Conservation (phyloP, 2,797 vertebrate species). For the Enteromius unitaeniatus region DNA sequence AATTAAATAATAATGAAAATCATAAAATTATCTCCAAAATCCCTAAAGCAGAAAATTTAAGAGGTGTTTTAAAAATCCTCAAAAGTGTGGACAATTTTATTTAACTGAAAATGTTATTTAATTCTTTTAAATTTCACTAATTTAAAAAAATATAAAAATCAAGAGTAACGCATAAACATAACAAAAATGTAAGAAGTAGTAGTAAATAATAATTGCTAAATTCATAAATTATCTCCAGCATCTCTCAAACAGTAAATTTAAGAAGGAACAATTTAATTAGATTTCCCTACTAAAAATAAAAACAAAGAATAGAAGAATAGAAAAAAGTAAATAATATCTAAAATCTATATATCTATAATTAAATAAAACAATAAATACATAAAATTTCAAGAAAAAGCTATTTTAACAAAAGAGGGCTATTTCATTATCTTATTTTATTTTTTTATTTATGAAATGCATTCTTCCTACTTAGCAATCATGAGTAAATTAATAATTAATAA, state of each 20-base stretch:
- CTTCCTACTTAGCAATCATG: neutral
- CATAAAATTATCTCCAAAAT: neutral
- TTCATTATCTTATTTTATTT: neutral
- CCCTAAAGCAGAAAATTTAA: neutral
- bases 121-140: neutral
- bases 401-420: neutral
- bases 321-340: neutral
- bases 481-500: neutral
- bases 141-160: neutral
- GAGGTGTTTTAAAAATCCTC: neutral
- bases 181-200: neutral
- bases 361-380: neutral
- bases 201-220: neutral
- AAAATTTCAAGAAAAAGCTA: neutral
- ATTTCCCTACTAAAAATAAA: neutral
- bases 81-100: neutral
- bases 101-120: neutral
- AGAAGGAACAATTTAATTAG: neutral
- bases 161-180: neutral
- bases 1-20: neutral
- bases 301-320: neutral
- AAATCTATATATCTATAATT: neutral
- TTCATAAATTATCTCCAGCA: too few relatives aligned
- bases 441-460: neutral
- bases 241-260: neutral